Evolutionary conservation across 2,113 vertebrate genomes (phyloP).

Genomic region (Prionailurus bengalensis): DNA sequence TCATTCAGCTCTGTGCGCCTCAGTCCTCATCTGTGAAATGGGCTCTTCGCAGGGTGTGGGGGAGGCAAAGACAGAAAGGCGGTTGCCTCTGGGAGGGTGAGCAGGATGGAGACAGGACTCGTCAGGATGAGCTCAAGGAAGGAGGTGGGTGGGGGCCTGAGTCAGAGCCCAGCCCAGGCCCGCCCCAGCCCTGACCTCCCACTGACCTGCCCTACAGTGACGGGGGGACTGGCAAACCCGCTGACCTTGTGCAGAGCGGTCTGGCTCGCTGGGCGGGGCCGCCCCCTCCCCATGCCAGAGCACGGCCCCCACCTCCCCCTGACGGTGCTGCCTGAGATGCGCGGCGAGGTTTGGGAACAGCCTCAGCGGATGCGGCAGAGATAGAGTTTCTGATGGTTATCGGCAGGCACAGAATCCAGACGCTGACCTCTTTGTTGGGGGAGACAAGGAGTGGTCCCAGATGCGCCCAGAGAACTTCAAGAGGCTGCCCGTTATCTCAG

Average conservation of each 20-base stretch:
- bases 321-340: rapidly evolving
- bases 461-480: constrained; percentile 44
- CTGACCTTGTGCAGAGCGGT: neutral
- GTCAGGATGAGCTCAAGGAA: neutral
- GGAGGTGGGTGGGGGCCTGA: neutral
- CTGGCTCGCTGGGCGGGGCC: neutral
- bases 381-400: constrained; percentile 89
- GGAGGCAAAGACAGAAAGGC: neutral
- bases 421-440: constrained; percentile 89
- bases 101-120: rapidly evolving
- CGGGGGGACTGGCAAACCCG: neutral
- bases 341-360: constrained; percentile 23
- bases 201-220: rapidly evolving
- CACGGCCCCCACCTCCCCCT: neutral
- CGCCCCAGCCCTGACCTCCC: neutral
- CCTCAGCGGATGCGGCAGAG: constrained; percentile 82
- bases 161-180: neutral
- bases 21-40: neutral
- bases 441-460: constrained; percentile 82
- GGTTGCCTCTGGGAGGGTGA: neutral
- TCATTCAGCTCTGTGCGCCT: neutral
- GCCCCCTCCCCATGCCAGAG: neutral
- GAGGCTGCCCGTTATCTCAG: neutral
- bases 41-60: neutral
- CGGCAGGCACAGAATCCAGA: neutral